phyloP scores from a whole-genome alignment of 1,140 invertebrate species.

The Drosophila parvula region DNA sequence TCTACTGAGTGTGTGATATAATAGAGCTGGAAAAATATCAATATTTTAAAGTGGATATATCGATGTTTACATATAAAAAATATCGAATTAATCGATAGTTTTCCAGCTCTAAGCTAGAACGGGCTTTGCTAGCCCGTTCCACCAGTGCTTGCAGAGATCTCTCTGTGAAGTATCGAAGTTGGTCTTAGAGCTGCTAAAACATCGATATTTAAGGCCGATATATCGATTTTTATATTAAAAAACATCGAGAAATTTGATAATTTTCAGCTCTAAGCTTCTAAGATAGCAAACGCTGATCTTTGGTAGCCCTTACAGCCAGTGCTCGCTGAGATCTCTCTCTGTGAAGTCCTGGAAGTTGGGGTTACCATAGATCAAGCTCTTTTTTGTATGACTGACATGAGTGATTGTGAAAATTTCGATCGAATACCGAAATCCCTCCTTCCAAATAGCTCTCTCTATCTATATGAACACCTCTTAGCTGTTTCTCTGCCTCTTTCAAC shows the following conservation, averaged over 20 bases:
- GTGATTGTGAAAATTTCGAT: slow-evolving; percentile 43
- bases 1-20: slow-evolving; percentile 14
- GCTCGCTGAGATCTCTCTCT: background rate
- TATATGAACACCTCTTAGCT: slow-evolving; percentile 42
- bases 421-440: slow-evolving; percentile 24
- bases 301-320: background rate
- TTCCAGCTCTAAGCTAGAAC: no score
- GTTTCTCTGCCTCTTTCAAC: slow-evolving; percentile 34
- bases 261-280: background rate
- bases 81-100: no score
- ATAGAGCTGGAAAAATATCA: background rate
- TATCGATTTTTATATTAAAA: no score
- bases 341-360: no score
- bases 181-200: no score
- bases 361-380: slow-evolving; percentile 12
- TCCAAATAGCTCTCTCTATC: slow-evolving; percentile 8
- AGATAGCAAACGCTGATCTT: background rate
- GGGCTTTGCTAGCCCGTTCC: no score
- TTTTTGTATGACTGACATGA: slow-evolving; percentile 8
- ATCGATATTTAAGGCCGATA: no score
- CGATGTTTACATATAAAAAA: background rate
- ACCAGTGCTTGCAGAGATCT: no score
- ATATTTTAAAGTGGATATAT: background rate
- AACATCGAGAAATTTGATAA: background rate
- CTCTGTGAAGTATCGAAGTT: no score